phyloP scores from a whole-genome alignment of 2,888 invertebrate genomes.

The Seira ritae region DNA sequence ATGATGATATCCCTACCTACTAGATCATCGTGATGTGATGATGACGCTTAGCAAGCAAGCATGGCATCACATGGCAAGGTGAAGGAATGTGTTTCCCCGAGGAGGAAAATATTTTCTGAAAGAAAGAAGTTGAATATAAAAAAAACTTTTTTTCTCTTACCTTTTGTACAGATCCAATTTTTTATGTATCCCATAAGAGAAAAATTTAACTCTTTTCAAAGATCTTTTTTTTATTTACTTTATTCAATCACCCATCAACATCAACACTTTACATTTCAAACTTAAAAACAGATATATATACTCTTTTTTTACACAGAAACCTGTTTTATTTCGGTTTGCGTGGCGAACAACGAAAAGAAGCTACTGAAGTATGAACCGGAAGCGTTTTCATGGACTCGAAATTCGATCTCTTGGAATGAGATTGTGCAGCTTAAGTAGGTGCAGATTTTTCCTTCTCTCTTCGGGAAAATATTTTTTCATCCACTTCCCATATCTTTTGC shows the following conservation, averaged over 20 bases:
- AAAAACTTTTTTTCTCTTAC: background rate
- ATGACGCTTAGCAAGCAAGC: too few species aligned
- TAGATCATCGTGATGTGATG: background rate
- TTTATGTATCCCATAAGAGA: background rate
- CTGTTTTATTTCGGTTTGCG: background rate
- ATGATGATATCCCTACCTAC: background rate
- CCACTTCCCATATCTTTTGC: background rate
- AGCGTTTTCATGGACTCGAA: constrained; percentile 1
- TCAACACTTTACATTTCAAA: background rate
- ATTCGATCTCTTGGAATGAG: background rate
- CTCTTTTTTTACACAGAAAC: background rate
- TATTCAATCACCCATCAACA: constrained; percentile 8
- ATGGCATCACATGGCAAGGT: too few species aligned
- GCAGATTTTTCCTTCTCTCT: too few species aligned
- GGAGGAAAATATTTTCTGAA: background rate
- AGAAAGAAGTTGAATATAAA: background rate
- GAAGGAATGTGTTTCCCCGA: too few species aligned
- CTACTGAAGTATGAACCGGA: background rate
- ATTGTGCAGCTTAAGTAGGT: background rate
- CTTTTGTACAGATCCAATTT: constrained; percentile 1
- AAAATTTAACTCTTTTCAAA: background rate
- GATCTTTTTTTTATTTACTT: constrained; percentile 2
- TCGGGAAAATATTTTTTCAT: background rate
- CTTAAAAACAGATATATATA: background rate
- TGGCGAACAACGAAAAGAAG: background rate